Conservation (phyloP, 2,113 vertebrate species). For the Uropsilus gracilis region DNA sequence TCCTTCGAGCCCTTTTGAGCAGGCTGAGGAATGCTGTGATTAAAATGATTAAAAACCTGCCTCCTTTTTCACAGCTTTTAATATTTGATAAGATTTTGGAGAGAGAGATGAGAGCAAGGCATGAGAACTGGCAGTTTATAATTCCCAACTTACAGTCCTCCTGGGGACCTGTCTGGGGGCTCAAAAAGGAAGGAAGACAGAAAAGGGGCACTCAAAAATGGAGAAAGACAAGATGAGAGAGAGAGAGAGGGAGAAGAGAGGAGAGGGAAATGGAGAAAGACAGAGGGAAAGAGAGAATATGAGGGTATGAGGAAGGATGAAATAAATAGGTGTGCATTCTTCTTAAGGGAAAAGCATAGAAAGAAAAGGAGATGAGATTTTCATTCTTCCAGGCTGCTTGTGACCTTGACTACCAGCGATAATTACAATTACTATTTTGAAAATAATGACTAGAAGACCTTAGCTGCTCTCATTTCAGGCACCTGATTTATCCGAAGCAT, state of each 20-base stretch:
- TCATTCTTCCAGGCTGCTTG: neutral
- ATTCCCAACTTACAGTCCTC: neutral
- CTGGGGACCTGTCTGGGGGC: neutral
- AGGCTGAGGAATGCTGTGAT: constrained; percentile 75
- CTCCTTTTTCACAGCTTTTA: constrained; percentile 78
- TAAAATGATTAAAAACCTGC: constrained; percentile 74
- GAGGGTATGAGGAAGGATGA: neutral
- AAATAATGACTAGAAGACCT: neutral
- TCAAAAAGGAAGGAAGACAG: neutral
- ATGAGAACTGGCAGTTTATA: constrained; percentile 1
- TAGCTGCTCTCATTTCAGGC: neutral
- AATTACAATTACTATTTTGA: neutral
- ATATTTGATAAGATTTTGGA: constrained; percentile 71
- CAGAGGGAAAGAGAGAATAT: neutral
- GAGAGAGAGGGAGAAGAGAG: no score
- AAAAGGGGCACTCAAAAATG: neutral
- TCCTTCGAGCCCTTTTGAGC: constrained; percentile 74
- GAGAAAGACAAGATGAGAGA: no score
- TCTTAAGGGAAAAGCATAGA: neutral
- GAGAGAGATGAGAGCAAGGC: constrained; percentile 32
- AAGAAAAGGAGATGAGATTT: neutral
- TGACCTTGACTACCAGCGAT: constrained; percentile 10
- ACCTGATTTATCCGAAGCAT: neutral
- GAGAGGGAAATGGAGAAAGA: no score
- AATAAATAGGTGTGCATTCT: neutral